Base-by-base conservation (phyloP, 2,113 vertebrate genomes). In the Balaenoptera acutorostrata region DNA sequence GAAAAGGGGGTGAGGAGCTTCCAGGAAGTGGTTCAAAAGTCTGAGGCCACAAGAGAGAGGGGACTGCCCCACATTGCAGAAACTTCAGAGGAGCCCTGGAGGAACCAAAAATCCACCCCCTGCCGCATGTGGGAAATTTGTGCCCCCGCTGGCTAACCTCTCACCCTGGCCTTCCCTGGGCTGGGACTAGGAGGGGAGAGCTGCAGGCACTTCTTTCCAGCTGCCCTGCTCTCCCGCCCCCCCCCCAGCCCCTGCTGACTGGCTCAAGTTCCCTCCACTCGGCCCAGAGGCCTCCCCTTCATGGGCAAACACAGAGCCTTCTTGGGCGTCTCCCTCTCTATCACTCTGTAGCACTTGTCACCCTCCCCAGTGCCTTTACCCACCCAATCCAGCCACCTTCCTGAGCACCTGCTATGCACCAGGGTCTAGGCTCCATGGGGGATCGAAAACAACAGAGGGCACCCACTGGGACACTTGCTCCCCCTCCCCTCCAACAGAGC, bases 401-500 rank as follows among this genome's bases (percentile, higher is more conserved):
- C 66, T 41, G 61, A 94, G 44, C 12, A 31, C 69, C 57, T 25
- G 33, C 55, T 39, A 8, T 10, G 49, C 8, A 52, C 21, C 13
- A 29, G 6, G 52, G 71, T 46, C 36, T 6, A 31, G 69, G 66
- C 69, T 49, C 61, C 36, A 13, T 14, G 4, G 29, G 27, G 25
- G n/a, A 17, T 4, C 75, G 52, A 44, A 87, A 78, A 63, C 55
- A 3, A 10, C 6, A 6, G 6, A 31, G 36, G 44, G 5, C 44
- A 61, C 0, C 0, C 21, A 31, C n/a, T 23, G 13, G 25, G 74
- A 12, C 23, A 44, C n/a, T 80, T 14, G 17, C 31, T 36, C 5
- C 8, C 44, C 17, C 21, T 12, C 23, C 52, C 23, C 39, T 63
- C 46, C 1, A 0, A 57, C 1, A 3, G 13, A 0, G 4, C 21